Evolutionary conservation across 2,797 vertebrate species (phyloP).

Genomic region (Antennarius maculatus): DNA sequence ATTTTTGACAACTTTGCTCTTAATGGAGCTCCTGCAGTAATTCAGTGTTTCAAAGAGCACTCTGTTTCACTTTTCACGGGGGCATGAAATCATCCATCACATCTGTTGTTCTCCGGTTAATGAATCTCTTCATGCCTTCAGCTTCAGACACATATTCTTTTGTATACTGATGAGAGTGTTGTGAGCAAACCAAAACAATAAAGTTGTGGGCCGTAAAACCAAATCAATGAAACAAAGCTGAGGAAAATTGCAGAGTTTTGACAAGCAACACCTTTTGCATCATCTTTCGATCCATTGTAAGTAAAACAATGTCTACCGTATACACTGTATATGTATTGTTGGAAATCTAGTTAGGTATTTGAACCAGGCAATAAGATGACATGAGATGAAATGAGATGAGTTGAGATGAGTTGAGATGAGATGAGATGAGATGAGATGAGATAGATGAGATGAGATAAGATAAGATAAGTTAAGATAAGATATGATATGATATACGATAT

Average conservation of each 20-base stretch:
- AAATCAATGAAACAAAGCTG: not conserved
- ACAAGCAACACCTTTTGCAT: not conserved
- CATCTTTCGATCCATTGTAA: not conserved
- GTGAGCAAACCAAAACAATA: not conserved
- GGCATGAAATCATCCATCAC: conserved; percentile 64
- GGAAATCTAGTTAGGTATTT: not conserved
- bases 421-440: too few species aligned
- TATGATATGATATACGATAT: too few species aligned
- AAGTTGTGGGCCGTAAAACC: not conserved
- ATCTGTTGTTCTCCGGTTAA: conserved; percentile 67
- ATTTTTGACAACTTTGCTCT: conserved; percentile 57
- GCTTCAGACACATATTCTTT: conserved; percentile 25
- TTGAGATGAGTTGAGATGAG: too few species aligned
- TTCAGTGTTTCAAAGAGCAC: conserved; percentile 60
- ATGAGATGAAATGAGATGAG: too few species aligned
- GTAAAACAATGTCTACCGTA: not conserved
- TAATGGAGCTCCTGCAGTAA: conserved; percentile 59
- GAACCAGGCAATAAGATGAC: not conserved
- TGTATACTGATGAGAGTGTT: conserved; percentile 11
- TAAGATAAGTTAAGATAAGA: too few species aligned
- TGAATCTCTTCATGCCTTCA: conserved; percentile 49
- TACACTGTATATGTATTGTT: not conserved
- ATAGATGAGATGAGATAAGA: too few species aligned
- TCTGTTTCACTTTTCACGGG: conserved; percentile 57
- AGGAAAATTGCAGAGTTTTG: not conserved